Evolutionary conservation across 2,888 invertebrate genomes (phyloP).

Genomic region (Ophion costatus): DNA sequence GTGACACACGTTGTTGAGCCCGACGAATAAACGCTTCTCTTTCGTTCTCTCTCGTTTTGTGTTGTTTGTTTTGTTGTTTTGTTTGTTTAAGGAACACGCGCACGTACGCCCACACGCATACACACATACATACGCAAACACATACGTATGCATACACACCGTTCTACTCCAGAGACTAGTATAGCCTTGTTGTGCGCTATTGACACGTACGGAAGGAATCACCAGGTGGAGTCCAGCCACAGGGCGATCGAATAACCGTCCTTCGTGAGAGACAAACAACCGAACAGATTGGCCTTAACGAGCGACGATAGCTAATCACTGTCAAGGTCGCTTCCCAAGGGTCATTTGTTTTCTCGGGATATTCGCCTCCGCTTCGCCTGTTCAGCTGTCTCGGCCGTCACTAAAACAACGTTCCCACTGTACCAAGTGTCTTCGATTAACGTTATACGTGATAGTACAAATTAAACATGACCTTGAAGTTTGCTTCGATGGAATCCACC

Average conservation of each 20-base stretch:
- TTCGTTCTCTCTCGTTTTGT: not conserved
- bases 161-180: constrained; percentile 69
- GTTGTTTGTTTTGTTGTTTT: not conserved
- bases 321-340: constrained; percentile 84
- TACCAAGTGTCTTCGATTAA: constrained; percentile 80
- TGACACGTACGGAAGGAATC: constrained; percentile 78
- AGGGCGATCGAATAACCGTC: constrained; percentile 80
- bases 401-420: constrained; percentile 83
- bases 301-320: constrained; percentile 83
- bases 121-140: constrained; percentile 19
- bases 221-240: constrained; percentile 83
- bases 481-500: no score
- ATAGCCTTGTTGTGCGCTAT: constrained; percentile 81
- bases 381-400: constrained; percentile 82
- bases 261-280: constrained; percentile 78
- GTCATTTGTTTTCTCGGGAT: constrained; percentile 91
- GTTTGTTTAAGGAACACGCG: not conserved
- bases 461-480: constrained; percentile 2
- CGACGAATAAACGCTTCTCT: not conserved
- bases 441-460: constrained; percentile 27
- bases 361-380: constrained; percentile 87
- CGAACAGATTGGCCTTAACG: constrained; percentile 81
- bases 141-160: constrained; percentile 32
- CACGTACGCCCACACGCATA: constrained; percentile 10
- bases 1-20: not conserved